Conservation (phyloP, 37 sponge, comb jelly and placozoan genomes). For the Mnemiopsis leidyi region DNA sequence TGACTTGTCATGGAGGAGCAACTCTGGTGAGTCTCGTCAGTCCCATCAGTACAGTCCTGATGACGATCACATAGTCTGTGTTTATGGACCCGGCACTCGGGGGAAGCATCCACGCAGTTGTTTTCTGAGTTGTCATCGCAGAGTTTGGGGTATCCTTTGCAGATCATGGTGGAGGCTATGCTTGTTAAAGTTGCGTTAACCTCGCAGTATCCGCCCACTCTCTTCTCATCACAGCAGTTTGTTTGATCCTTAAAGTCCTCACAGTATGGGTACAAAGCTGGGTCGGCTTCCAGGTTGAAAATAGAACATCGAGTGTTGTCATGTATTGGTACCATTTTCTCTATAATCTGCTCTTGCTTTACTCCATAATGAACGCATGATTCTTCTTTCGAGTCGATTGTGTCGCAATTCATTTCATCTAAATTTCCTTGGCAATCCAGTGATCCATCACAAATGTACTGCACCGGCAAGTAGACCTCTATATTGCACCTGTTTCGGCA, state of each 20-base stretch:
- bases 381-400: background rate
- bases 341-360: background rate
- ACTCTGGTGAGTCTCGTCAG: background rate
- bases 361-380: background rate
- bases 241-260: conserved; percentile 17
- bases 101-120: background rate
- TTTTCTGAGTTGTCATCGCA: conserved; percentile 23
- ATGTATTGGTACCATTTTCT: background rate
- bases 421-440: background rate
- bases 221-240: background rate
- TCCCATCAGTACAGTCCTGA: background rate
- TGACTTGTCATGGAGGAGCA: background rate
- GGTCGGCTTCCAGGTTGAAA: background rate
- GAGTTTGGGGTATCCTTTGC: background rate
- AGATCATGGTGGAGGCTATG: background rate
- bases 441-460: background rate
- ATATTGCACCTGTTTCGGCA: background rate
- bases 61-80: background rate
- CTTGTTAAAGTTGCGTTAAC: background rate
- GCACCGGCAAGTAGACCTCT: background rate
- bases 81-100: background rate
- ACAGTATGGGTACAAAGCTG: background rate
- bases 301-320: background rate
- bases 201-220: background rate
- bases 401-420: background rate